phyloP scores from a whole-genome alignment of 2,888 invertebrate species.

The Lingula anatina region DNA sequence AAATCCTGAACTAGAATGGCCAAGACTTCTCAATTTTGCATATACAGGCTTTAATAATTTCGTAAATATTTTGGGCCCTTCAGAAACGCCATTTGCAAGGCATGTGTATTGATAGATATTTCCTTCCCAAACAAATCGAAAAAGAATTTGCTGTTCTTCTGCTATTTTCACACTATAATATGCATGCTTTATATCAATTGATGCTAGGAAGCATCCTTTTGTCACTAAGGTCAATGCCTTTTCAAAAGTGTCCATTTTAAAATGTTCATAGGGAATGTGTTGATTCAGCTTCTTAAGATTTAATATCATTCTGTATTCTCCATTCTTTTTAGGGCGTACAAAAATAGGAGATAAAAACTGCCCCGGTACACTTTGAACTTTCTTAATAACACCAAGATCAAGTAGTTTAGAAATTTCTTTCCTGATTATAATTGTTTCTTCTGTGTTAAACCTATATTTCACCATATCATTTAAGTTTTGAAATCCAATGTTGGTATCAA shows the following conservation, averaged over 20 bases:
- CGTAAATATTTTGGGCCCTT: conserved; percentile 16
- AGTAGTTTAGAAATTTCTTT: conserved; percentile 7
- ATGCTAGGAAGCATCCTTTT: conserved; percentile 6
- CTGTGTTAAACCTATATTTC: conserved; percentile 1
- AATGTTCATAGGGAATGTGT: too few species aligned
- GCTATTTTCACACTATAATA: conserved; percentile 13
- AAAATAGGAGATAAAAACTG: conserved; percentile 13
- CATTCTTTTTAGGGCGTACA: conserved; percentile 10
- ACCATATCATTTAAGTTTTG: not conserved
- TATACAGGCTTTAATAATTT: conserved; percentile 17
- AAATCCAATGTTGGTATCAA: conserved; percentile 1
- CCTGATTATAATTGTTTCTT: conserved; percentile 5
- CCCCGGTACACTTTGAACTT: conserved; percentile 1
- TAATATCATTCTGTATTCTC: conserved; percentile 12
- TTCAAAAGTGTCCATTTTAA: too few species aligned
- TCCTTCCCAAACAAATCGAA: conserved; percentile 13
- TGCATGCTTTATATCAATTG: conserved; percentile 13
- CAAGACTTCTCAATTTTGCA: conserved; percentile 10
- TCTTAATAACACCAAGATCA: conserved; percentile 4
- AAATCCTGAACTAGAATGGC: conserved; percentile 12
- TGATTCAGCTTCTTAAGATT: too few species aligned
- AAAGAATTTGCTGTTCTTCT: conserved; percentile 6
- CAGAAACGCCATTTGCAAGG: conserved; percentile 15
- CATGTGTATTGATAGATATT: conserved; percentile 13
- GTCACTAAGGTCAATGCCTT: conserved; percentile 11